phyloP scores from a whole-genome alignment of 2,113 vertebrate genomes.

The Tetrax tetrax region DNA sequence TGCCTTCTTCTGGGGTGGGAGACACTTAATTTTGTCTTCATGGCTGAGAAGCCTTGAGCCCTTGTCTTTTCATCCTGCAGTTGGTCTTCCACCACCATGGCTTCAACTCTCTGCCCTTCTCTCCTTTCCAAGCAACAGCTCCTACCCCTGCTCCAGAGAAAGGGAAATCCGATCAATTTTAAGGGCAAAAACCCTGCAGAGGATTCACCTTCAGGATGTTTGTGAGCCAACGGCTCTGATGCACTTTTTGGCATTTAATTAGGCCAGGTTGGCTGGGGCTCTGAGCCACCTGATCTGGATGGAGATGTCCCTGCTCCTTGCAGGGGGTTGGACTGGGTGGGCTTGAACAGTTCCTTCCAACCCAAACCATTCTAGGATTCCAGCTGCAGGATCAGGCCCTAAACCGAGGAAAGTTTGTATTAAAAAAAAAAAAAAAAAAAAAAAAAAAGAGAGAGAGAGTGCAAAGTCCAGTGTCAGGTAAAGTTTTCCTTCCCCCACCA shows the following conservation, averaged over 20 bases:
- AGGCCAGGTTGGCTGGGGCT: too few relatives aligned
- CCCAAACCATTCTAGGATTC: too few relatives aligned
- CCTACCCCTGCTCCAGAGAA: neutral
- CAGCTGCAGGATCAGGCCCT: neutral
- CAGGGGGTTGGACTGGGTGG: too few relatives aligned
- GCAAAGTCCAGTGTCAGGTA: neutral
- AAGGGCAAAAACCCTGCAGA: neutral
- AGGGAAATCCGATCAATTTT: neutral
- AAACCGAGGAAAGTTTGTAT: neutral
- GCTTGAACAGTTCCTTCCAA: too few relatives aligned
- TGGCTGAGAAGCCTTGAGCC: neutral
- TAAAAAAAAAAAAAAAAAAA: neutral
- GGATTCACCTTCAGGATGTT: neutral
- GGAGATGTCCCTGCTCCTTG: too few relatives aligned
- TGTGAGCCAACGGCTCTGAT: neutral
- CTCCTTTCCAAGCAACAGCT: neutral
- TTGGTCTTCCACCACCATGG: neutral
- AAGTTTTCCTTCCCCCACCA: neutral
- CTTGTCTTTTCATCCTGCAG: neutral
- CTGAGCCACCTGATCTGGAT: too few relatives aligned
- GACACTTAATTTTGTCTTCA: neutral
- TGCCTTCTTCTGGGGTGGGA: neutral
- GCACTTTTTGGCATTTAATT: neutral
- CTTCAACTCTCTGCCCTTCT: neutral
- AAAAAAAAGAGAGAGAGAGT: neutral